Evolutionary conservation across 1,140 invertebrate species (phyloP).

Genomic region (Drosophila baimaii): DNA sequence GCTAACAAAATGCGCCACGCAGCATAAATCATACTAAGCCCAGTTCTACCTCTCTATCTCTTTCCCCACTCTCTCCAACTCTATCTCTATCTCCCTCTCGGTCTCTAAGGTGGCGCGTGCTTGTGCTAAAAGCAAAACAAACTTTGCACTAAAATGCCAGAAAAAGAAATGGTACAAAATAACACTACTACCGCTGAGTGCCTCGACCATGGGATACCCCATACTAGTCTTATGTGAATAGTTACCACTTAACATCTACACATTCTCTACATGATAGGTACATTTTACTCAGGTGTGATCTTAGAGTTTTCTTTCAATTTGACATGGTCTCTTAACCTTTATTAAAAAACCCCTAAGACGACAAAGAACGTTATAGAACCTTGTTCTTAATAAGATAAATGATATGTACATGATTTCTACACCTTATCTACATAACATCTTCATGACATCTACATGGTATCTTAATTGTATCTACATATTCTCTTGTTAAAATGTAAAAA

Average conservation of each 20-base stretch:
- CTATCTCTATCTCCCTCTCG: not conserved
- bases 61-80: not conserved
- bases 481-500: too few relatives aligned
- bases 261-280: too few relatives aligned
- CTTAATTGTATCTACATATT: not conserved
- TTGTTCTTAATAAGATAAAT: too few relatives aligned
- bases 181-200: not conserved
- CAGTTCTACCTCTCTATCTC: slow-evolving; percentile 10
- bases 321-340: too few relatives aligned
- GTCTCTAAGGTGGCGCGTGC: slow-evolving; percentile 21
- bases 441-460: too few relatives aligned
- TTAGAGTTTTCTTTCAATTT: too few relatives aligned
- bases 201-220: not conserved
- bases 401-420: not conserved
- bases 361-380: too few relatives aligned
- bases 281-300: too few relatives aligned
- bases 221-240: not conserved
- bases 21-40: slow-evolving; percentile 76
- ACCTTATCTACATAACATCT: not conserved
- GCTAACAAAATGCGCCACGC: slow-evolving; percentile 70
- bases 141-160: slow-evolving; percentile 66
- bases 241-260: not conserved
- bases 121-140: slow-evolving; percentile 61
- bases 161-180: slow-evolving; percentile 15
- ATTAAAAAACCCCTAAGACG: too few relatives aligned